Evolutionary conservation across 1,140 invertebrate genomes (phyloP).

Genomic region (Diachasmimorpha longicaudata): DNA sequence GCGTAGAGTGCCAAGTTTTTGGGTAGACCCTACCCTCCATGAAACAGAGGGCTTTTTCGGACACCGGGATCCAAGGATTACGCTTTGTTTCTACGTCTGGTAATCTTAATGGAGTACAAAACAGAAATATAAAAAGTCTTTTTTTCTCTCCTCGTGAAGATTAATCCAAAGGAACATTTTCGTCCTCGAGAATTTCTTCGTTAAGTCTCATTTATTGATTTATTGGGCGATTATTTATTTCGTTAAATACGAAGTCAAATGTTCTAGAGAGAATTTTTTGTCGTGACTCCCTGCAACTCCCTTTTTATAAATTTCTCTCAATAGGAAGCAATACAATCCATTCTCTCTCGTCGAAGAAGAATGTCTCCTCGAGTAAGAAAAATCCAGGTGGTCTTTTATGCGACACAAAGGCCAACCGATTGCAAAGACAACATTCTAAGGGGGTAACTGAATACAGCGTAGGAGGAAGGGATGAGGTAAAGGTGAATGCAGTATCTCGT

Average conservation of each 20-base stretch:
- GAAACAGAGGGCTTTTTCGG: neutral
- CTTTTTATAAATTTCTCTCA: no score
- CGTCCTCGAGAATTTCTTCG: no score
- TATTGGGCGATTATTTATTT: no score
- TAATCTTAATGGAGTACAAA: slow-evolving; percentile 1
- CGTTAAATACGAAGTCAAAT: no score
- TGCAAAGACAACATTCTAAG: neutral
- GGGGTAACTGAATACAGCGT: neutral
- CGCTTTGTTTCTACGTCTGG: neutral
- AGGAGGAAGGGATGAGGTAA: neutral
- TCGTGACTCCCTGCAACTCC: no score
- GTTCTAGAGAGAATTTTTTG: no score
- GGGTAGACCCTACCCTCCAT: neutral
- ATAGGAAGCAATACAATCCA: no score
- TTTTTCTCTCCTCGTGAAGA: no score
- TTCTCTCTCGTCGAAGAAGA: no score
- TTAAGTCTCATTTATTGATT: no score
- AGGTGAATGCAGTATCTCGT: slow-evolving; percentile 2
- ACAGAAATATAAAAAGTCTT: neutral
- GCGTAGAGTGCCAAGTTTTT: slow-evolving; percentile 8
- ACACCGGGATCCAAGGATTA: neutral
- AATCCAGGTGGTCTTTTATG: neutral
- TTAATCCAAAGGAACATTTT: neutral
- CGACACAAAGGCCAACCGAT: neutral
- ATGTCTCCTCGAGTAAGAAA: neutral